Evolutionary conservation across 35 echinoderm and acorn worm genomes (phyloP).

Genomic region (Lytechinus variegatus): DNA sequence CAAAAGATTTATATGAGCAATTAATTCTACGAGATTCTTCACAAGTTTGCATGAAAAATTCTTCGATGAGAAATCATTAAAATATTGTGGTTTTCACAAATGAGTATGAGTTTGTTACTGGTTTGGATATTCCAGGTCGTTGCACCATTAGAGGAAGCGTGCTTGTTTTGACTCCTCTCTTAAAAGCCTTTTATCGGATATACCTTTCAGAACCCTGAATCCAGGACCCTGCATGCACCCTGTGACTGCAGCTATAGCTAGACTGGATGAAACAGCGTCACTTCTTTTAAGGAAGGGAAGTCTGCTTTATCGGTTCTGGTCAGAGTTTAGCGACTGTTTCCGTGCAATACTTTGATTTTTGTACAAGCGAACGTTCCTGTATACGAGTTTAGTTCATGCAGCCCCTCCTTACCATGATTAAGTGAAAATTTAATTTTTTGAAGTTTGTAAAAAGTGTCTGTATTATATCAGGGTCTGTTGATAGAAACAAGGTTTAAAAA

Average conservation of each 20-base stretch:
- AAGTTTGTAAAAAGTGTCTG: background rate
- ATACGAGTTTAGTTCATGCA: background rate
- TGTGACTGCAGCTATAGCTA: background rate
- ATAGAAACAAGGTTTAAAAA: no score
- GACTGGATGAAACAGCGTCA: background rate
- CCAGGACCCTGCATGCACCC: background rate
- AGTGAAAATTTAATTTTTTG: background rate
- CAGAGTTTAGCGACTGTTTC: background rate
- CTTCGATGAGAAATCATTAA: no score
- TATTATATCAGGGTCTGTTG: background rate
- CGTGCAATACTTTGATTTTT: background rate
- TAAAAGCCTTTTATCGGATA: background rate
- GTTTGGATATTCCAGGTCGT: background rate
- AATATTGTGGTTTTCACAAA: no score
- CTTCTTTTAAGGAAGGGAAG: background rate
- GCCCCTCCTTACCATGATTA: background rate
- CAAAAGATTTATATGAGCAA: no score
- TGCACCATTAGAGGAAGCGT: background rate
- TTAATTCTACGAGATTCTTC: no score
- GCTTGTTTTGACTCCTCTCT: slow-evolving; percentile 1
- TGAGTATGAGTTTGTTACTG: background rate
- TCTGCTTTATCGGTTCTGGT: slow-evolving; percentile 9
- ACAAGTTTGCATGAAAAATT: no score
- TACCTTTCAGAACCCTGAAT: background rate
- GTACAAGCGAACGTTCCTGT: background rate